A percentile compares a stretch with the other conserved stretches of the same genome.
phyloP scores from a whole-genome alignment of 2,888 invertebrate genomes.

The Caenorhabditis virilis region DNA sequence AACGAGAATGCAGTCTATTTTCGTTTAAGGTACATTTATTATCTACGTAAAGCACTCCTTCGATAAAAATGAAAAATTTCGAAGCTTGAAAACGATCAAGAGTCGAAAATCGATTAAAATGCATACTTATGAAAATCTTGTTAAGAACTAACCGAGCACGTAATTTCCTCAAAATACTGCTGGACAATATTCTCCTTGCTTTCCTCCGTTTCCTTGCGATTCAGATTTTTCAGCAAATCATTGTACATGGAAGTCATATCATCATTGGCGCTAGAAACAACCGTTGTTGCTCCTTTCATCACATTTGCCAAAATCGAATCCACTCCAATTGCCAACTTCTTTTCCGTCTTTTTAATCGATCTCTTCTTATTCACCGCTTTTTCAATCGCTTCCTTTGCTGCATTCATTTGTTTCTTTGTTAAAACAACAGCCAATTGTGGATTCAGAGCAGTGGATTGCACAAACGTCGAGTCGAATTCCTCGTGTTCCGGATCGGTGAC shows the following conservation, averaged over 20 bases:
- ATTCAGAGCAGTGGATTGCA: slow-evolving; percentile 60
- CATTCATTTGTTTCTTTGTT: slow-evolving; percentile 45
- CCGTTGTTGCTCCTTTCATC: slow-evolving; percentile 30
- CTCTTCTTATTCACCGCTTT: slow-evolving; percentile 22
- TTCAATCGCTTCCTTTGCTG: slow-evolving; percentile 51
- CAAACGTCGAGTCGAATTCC: slow-evolving; percentile 43
- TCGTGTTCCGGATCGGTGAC: slow-evolving; percentile 40
- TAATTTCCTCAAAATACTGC: slow-evolving; percentile 46
- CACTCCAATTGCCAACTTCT: slow-evolving; percentile 46
- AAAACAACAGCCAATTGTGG: slow-evolving; percentile 57
- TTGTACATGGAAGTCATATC: slow-evolving; percentile 22
- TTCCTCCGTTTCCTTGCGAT: slow-evolving; percentile 3
- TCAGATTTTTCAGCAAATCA: slow-evolving; percentile 27
- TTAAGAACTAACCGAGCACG: slow-evolving; percentile 10
- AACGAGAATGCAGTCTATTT: no score
- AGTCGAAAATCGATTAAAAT: not conserved
- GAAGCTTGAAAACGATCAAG: not conserved
- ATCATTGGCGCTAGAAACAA: no score
- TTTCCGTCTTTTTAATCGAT: slow-evolving; percentile 22
- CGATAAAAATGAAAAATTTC: not conserved
- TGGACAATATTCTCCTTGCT: slow-evolving; percentile 32
- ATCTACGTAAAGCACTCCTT: no score
- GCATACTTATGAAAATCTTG: slow-evolving; percentile 1
- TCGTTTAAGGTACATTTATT: no score
- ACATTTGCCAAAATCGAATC: slow-evolving; percentile 58